Percentiles rank a stretch among this genome's conserved stretches.
Conservation (phyloP, 2,888 invertebrate genomes). For the Gryllus longicercus region DNA sequence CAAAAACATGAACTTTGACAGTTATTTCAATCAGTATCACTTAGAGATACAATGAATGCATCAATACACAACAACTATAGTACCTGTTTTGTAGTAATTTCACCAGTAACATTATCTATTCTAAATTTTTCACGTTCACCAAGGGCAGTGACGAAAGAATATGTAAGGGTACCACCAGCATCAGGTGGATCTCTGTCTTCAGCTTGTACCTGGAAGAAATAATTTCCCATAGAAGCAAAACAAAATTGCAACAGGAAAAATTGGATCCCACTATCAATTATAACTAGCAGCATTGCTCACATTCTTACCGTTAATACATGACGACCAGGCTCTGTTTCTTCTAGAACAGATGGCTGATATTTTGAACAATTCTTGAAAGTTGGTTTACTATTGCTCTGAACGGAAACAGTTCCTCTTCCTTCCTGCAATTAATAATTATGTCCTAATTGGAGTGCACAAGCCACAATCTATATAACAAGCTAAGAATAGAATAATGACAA, state of each 20-base stretch:
- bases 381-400: constrained; percentile 76
- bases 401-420: not conserved
- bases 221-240: constrained; percentile 54
- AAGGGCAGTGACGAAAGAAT: constrained; percentile 74
- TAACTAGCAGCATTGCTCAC: constrained; percentile 40
- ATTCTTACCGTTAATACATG: constrained; percentile 67
- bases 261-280: constrained; percentile 33
- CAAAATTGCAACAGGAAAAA: constrained; percentile 12
- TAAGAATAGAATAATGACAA: too few relatives aligned
- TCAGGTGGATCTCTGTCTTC: constrained; percentile 70
- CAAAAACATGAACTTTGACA: constrained; percentile 18
- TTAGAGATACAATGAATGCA: not conserved
- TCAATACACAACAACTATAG: not conserved
- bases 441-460: not conserved
- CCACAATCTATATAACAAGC: not conserved
- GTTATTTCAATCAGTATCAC: not conserved
- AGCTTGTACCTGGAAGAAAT: constrained; percentile 71
- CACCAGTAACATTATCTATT: constrained; percentile 73
- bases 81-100: constrained; percentile 68
- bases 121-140: constrained; percentile 73
- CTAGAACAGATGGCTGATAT: constrained; percentile 77
- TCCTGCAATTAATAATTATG: not conserved
- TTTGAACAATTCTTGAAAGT: constrained; percentile 77
- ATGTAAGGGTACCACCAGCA: constrained; percentile 72
- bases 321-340: constrained; percentile 69